Percentiles rank a stretch among this genome's conserved stretches.
Conservation (phyloP, 1,140 invertebrate species). For the Tetranychus urticae region DNA sequence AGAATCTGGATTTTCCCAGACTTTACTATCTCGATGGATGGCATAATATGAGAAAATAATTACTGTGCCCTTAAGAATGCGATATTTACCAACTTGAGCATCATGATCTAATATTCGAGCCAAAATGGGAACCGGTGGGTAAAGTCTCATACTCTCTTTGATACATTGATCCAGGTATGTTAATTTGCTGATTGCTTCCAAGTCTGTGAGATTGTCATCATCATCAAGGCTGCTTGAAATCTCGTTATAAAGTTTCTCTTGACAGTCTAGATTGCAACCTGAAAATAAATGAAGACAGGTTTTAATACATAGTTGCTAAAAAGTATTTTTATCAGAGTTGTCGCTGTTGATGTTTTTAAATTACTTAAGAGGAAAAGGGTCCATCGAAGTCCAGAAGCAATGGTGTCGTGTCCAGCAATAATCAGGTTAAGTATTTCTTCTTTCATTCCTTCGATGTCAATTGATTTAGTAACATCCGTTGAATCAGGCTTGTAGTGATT, state of each 20-base stretch:
- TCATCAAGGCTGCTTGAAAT: neutral
- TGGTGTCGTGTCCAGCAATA: too few relatives aligned
- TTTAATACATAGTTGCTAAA: too few relatives aligned
- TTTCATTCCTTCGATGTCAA: too few relatives aligned
- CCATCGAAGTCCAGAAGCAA: too few relatives aligned
- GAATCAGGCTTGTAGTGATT: too few relatives aligned
- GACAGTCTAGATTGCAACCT: too few relatives aligned
- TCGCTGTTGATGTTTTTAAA: too few relatives aligned
- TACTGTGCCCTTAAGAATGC: conserved; percentile 51
- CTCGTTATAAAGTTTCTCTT: neutral
- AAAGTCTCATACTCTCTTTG: neutral
- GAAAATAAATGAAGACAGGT: too few relatives aligned
- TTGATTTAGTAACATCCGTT: too few relatives aligned
- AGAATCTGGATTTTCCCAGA: conserved; percentile 38
- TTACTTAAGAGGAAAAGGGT: too few relatives aligned
- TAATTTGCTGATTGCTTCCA: neutral
- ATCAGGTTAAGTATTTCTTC: too few relatives aligned
- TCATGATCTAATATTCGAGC: neutral
- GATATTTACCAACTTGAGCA: conserved; percentile 29
- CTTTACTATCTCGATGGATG: neutral
- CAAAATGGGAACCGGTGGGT: neutral
- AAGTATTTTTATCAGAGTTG: too few relatives aligned
- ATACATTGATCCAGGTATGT: neutral
- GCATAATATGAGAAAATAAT: conserved; percentile 19
- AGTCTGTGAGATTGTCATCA: neutral